Conservation (phyloP, 2,888 invertebrate genomes). For the Chaetogeoica ovagalla region DNA sequence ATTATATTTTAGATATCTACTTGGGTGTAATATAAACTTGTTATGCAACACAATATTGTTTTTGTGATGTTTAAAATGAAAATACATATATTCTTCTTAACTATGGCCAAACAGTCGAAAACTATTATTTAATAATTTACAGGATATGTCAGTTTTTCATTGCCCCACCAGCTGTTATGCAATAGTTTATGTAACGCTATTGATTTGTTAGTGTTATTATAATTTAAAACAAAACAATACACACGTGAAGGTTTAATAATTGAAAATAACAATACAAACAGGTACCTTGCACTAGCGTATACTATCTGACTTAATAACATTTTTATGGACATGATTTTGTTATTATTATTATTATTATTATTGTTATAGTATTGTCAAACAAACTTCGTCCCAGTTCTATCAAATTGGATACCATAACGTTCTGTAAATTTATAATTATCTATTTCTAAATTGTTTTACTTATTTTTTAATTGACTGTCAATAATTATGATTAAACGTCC, state of each 20-base stretch:
- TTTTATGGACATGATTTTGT: not conserved
- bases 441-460: too few species aligned
- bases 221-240: not conserved
- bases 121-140: constrained; percentile 7
- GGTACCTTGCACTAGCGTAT: not conserved
- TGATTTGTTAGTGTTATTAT: constrained; percentile 1
- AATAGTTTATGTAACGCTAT: not conserved
- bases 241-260: not conserved
- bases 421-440: not conserved
- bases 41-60: not conserved
- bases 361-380: not conserved
- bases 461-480: too few species aligned
- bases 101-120: not conserved
- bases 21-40: not conserved
- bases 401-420: not conserved
- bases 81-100: not conserved
- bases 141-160: not conserved
- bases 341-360: not conserved
- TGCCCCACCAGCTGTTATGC: not conserved
- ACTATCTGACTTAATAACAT: not conserved
- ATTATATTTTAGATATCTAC: too few species aligned
- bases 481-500: too few species aligned
- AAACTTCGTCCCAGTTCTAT: not conserved
- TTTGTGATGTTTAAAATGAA: constrained; percentile 7
- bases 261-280: not conserved